Conservation (phyloP, 2,113 vertebrate genomes). For the Illadopsis cleaveri region DNA sequence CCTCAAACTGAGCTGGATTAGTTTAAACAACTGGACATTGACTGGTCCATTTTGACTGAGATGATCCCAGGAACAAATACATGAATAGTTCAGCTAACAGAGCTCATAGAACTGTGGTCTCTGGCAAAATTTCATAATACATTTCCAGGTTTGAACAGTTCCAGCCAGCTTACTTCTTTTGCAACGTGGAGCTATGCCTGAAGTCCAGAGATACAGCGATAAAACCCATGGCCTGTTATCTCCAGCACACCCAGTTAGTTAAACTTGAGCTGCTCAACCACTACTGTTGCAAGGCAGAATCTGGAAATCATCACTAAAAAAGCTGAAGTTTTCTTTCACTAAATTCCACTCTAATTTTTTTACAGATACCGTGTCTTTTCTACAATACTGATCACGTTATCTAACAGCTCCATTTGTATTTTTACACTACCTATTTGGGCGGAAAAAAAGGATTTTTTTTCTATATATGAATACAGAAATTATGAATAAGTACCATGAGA, state of each 20-base stretch:
- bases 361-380: neutral
- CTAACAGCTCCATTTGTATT: neutral
- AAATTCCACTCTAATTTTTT: neutral
- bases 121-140: neutral
- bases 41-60: neutral
- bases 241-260: neutral
- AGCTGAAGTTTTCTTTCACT: neutral
- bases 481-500: neutral
- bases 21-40: neutral
- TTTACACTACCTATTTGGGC: neutral
- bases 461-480: neutral
- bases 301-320: neutral
- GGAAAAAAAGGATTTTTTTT: accelerated
- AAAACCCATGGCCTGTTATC: neutral
- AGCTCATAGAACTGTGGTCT: neutral
- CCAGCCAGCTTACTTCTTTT: neutral
- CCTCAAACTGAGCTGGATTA: neutral
- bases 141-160: neutral
- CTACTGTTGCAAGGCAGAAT: neutral
- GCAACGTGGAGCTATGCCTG: neutral
- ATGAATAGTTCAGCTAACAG: neutral
- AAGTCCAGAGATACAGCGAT: neutral
- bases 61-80: accelerated
- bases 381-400: neutral
- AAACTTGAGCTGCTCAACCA: neutral